Evolutionary conservation across 2,888 invertebrate species (phyloP), one percentile per base, ranked within the genome.

Genomic region (Ellobium chinense): DNA sequence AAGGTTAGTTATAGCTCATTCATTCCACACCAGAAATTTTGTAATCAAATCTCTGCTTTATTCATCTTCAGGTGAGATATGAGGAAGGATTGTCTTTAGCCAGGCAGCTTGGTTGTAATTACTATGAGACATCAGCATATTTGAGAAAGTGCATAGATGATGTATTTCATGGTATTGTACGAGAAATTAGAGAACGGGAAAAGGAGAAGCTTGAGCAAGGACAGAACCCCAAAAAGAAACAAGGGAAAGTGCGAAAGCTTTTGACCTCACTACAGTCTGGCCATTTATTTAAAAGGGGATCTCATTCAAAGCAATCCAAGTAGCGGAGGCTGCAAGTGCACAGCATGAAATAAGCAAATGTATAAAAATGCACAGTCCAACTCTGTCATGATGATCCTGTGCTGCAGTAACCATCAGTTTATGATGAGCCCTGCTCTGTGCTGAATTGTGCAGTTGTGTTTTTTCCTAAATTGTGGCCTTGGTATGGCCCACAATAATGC

Each of bases 81-180:
- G 97, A 97, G 88, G 97, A 97, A 92, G 97, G 97, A 7, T 95
- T 95, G 90, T 95, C 96, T 24, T 93, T 97, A 85, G 97, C 97
- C 1, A 95, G 95, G 78, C 97, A 97, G 91, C 95, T 97, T 80
- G 97, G 96, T 0, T 97, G 97, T 92, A 97, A 97, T 18, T 97
- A 97, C 93, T 97, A 96, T 91, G 97, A 97, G 93, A 97, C 97
- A 5, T 97, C 97, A 1, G 97, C 97, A 4, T 97, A 97, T 37
- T 94, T 97, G 81, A 94, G 97, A 34, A 97, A 97, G 88, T 97
- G 96, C 91, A 97, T 97, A 31, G 97, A 97, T 90, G 97, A 97
- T 91, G 96, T 96, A 34, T 97, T 97, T 93, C 97, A 97, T 91
- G 96, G 96, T n/a, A 94, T 97, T 75, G 96, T 97, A 21, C 94